Evolutionary conservation across 1,140 invertebrate species (phyloP).

Genomic region (Drosophila lini): DNA sequence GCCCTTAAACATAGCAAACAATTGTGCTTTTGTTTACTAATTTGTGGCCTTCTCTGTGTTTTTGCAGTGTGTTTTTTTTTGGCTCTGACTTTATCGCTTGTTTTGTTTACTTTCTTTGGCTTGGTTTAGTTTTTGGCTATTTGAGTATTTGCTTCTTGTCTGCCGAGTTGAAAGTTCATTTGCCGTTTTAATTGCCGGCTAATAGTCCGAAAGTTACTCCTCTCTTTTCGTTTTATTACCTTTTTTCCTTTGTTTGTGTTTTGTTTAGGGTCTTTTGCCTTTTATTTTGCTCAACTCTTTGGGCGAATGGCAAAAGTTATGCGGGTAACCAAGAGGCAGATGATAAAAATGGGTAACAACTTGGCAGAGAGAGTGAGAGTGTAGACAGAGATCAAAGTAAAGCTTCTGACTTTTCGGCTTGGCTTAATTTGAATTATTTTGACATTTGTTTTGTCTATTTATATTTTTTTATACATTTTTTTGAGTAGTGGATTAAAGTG

Average conservation of each 20-base stretch:
- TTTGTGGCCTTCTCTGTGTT: constrained; percentile 64
- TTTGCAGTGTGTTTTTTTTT: constrained; percentile 31
- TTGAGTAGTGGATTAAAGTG: neutral
- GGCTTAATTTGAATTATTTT: constrained; percentile 14
- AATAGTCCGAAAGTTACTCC: constrained; percentile 76
- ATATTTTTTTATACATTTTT: neutral
- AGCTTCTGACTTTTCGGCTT: constrained; percentile 5
- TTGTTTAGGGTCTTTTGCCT: constrained; percentile 16
- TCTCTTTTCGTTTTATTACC: constrained; percentile 57
- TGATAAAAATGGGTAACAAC: constrained; percentile 3
- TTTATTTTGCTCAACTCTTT: constrained; percentile 12
- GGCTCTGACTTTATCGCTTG: constrained; percentile 60
- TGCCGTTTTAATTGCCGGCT: constrained; percentile 79
- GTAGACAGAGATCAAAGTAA: constrained; percentile 4
- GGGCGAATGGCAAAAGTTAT: constrained; percentile 55
- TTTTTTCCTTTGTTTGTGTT: constrained; percentile 14
- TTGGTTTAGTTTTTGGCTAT: constrained; percentile 60
- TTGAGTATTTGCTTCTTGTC: constrained; percentile 25
- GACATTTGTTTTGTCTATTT: constrained; percentile 8
- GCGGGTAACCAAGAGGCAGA: constrained; percentile 1
- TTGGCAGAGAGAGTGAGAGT: constrained; percentile 18
- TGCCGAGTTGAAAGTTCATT: constrained; percentile 74
- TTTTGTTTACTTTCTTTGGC: constrained; percentile 74
- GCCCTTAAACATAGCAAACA: constrained; percentile 60
- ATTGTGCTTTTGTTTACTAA: constrained; percentile 80